phyloP scores from a whole-genome alignment of 1,140 invertebrate genomes.

The Andrena cerasifolii region DNA sequence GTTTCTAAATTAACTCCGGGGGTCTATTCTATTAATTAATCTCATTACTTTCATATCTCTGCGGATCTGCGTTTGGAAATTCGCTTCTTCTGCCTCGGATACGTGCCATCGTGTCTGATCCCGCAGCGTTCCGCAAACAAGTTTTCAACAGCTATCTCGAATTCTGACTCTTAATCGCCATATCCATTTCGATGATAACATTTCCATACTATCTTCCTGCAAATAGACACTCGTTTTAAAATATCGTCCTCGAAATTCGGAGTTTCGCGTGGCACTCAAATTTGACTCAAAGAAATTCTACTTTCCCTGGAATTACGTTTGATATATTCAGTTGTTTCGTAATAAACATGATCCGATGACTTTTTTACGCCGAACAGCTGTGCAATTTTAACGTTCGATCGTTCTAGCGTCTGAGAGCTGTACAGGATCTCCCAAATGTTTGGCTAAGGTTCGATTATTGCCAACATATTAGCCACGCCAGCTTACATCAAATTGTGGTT shows the following conservation, averaged over 20 bases:
- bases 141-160: not conserved
- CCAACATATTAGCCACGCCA: conserved; percentile 47
- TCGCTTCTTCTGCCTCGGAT: conserved; percentile 32
- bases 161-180: no score
- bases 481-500: conserved; percentile 56
- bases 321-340: no score
- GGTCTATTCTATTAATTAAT: conserved; percentile 74
- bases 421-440: conserved; percentile 1
- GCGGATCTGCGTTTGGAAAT: conserved; percentile 35
- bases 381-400: not conserved
- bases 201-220: no score
- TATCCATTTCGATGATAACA: no score
- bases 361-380: not conserved
- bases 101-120: not conserved
- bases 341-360: no score
- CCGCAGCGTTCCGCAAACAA: not conserved
- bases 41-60: conserved; percentile 70
- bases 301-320: no score
- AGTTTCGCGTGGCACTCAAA: no score
- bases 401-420: not conserved
- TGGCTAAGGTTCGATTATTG: conserved; percentile 34
- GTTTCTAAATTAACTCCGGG: conserved; percentile 69
- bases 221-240: no score
- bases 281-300: not conserved
- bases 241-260: no score